Base-by-base conservation (phyloP, 2,797 vertebrate genomes). In the Gallinago solitaria region DNA sequence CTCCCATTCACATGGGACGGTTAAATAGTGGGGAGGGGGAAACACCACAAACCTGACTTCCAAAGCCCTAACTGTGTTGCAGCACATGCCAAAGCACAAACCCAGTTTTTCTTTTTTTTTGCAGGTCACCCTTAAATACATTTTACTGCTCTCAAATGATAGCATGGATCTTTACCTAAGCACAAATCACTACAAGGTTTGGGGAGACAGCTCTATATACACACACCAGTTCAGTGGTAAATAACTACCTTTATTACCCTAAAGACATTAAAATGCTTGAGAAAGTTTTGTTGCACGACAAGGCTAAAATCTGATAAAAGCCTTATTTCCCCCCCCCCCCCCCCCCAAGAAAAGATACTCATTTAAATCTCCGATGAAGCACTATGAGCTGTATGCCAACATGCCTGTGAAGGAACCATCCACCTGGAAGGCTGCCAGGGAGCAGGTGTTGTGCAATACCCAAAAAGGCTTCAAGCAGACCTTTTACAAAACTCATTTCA, bases 401-500 rank as follows among this genome's bases (percentile, higher is more conserved):
- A 32, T 73, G 93, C 87, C 93, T 94, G 83, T 25, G 74, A 79
- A 91, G 76, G 70, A 92, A 50, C 32, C n/a, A 11, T 23, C 48
- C 89, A 28, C 28, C 45, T 89, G 91, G 93, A 96, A 93, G 65
- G 95, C 93, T 94, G 93, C 91, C 95, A 77, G 71, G 94, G 39
- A 87, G 67, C 39, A 9, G 57, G 78, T 67, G 23, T 27, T 82
- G 95, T 93, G 86, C 89, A 95, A 90, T 69, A 57, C 80, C 94
- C 88, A 54, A 68, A 67, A 53, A 45, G 54, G 64, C 77, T 92
- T 83, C 45, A 19, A 77, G 90, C 71, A 67, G 89, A 88, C 59
- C 78, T 80, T 85, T 54, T 18, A 87, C 75, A 94, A 47, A 78
- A 48, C 88, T 96, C 48, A 6, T 12, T 60, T 39, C 75, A 11